Conservation (phyloP, 2,797 vertebrate species). For the Dicrostonyx torquatus region DNA sequence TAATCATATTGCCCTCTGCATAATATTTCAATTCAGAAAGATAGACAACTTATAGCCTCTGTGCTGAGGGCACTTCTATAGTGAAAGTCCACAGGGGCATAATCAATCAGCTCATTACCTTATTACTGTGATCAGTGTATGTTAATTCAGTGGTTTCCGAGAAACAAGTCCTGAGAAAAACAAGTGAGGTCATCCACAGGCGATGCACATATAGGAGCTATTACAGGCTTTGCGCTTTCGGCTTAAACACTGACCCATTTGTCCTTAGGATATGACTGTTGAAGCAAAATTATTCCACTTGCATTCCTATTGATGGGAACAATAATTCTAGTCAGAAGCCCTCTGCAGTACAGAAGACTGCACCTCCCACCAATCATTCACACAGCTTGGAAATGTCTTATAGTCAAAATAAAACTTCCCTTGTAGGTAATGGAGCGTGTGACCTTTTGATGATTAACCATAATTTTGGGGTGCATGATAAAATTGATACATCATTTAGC, state of each 20-base stretch:
- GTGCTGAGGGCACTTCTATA: constrained; percentile 44
- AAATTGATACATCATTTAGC: constrained; percentile 48
- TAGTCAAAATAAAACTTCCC: constrained; percentile 74
- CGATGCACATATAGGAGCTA: constrained; percentile 50
- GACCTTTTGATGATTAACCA: constrained; percentile 68
- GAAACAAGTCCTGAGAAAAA: constrained; percentile 58
- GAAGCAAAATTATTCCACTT: constrained; percentile 74
- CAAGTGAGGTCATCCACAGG: constrained; percentile 63
- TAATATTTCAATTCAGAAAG: constrained; percentile 76
- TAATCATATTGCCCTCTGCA: constrained; percentile 75
- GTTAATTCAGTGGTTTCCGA: constrained; percentile 52
- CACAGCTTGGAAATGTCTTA: constrained; percentile 61
- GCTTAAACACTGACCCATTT: constrained; percentile 69
- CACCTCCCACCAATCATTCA: constrained; percentile 58
- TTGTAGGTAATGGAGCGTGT: constrained; percentile 55
- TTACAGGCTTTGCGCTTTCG: constrained; percentile 63
- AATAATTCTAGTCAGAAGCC: constrained; percentile 70
- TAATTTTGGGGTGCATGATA: constrained; percentile 61
- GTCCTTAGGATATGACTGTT: constrained; percentile 64
- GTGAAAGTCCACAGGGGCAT: constrained; percentile 3
- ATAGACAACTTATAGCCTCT: constrained; percentile 60
- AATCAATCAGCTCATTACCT: constrained; percentile 59
- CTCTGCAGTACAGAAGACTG: constrained; percentile 56
- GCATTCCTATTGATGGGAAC: constrained; percentile 59
- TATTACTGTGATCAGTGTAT: constrained; percentile 56